A percentile compares a stretch with the other conserved stretches of the same genome.
These are phyloP conservation scores for Ormyrus rosae DNA, from an alignment of 2,888 invertebrate genomes.

Conservation along the genomic window DNA sequence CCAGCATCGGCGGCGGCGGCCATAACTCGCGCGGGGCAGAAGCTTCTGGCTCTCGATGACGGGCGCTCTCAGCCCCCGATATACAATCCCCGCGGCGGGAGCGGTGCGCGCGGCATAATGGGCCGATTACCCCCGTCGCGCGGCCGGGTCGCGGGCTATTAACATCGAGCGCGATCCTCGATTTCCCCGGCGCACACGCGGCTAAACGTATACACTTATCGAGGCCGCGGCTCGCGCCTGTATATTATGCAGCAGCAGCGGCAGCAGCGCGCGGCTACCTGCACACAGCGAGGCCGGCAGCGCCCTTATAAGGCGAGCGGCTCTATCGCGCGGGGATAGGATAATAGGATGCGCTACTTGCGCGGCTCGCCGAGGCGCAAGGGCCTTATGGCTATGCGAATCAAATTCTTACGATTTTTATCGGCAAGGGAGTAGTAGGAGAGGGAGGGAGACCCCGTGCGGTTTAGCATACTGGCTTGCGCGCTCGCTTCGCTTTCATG, in stretches of 20 bases:
- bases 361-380: neutral
- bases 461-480: no score
- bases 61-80: neutral
- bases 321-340: constrained; percentile 27
- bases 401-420: constrained; percentile 44
- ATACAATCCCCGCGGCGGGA: neutral
- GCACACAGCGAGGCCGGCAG: constrained; percentile 7
- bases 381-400: no score
- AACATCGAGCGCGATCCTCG: constrained; percentile 34
- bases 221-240: constrained; percentile 1
- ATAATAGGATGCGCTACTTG: constrained; percentile 42
- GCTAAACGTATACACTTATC: constrained; percentile 15
- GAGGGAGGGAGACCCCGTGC: no score
- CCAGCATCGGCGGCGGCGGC: neutral
- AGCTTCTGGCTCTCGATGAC: no score
- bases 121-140: constrained; percentile 47
- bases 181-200: constrained; percentile 5
- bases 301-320: constrained; percentile 24
- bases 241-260: constrained; percentile 19
- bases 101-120: constrained; percentile 18
- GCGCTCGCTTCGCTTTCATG: no score
- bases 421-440: neutral
- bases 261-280: neutral
- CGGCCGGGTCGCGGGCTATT: constrained; percentile 21
- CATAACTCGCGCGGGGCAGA: no score